Base-by-base conservation (phyloP, 2,113 vertebrate genomes). In the Pogonocichla stellata region DNA sequence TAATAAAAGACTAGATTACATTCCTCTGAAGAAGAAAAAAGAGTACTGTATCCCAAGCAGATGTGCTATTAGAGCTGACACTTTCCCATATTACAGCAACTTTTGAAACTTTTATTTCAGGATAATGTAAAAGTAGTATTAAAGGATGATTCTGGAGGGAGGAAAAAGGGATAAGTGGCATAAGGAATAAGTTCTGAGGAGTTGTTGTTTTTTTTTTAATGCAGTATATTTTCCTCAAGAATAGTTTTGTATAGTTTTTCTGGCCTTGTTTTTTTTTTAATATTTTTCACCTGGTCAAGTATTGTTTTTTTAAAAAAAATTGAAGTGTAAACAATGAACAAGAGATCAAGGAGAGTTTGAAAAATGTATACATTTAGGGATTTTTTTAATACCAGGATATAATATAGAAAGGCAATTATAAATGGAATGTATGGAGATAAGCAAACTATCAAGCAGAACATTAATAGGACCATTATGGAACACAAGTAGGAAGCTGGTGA, bases 1-100 rank as follows among this genome's bases (percentile, higher is more conserved):
- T 86, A 92, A 84, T 92, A 91, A 88, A 92, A 84, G 20, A 56
- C 34, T 73, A 85, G 47, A 67, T 79, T 67, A 47, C 31, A 70
- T 62, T 86, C 38, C 69, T 83, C 60, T 78, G 17, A 86, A 69
- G 25, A 73, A n/a, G 40, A 62, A 58, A 36, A 53, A 53, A 80
- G 33, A 22, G 31, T 86, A 20, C 31, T 50, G 5, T 54, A 38
- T 58, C 36, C 29, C 48, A 88, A 65, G 31, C 43, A 94, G 43
- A 75, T 69, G 19, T 36, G 12, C 54, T 93, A 36, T 73, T 87
- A 72, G 31, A 85, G n/a, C 36, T 80, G 79, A 85, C 53, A 65
- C 18, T 88, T 87, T 75, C 29, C 42, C 34, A 54, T 65, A 82
- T 70, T 82, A 77, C 62, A 53, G 18, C 45, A 85, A 75, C 19